Evolutionary conservation across 30 jellyfish, hydroid and myxozoan species (phyloP), one percentile per base, ranked within the genome.

Genomic region (Nemopilema nomurai): DNA sequence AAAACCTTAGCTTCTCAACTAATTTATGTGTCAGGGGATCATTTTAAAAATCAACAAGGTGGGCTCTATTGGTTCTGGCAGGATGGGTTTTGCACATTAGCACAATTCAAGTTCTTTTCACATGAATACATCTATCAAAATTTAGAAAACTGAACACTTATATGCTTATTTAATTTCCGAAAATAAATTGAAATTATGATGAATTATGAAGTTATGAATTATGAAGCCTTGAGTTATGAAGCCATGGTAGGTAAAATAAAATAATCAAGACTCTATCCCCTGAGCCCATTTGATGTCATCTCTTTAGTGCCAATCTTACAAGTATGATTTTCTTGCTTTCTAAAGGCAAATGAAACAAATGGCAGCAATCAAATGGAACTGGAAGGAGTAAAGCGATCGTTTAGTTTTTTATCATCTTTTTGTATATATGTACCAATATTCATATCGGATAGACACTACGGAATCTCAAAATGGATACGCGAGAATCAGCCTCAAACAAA

Each of bases 381-480:
- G 20, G 51, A 24, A 1, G 89, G 89, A 26, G 79, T 67, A 26
- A 57, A 79, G 71, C 23, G 32, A 65, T 79, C 41, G 27, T 57
- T 79, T 24, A 33, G 52, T 17, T 53, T 28, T 28, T 41, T 79
- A 67, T 8, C 65, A 24, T 50, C 28, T 22, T 25, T 24, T 57
- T 52, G 69, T 19, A 30, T 79, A n/a, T 0, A 29, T 57, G 52
- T 79, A 28, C 18, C 63, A 29, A 24, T 51, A 25, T 79, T 79
- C 52, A 62, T 79, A 24, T 31, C 74, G 65, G 81, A 57, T 31
- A 64, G 89, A 29, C 89, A 79, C 52, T 52, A 62, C 27, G 72
- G 81, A 1, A 28, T 76, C 24, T 22, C 76, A 76, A 49, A 62
- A 49, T 76, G 87, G 87, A 26, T 76, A 23, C 23, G 89, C 6